Evolutionary conservation across 2,888 invertebrate species (phyloP).

Genomic region (Drosophila limbata): DNA sequence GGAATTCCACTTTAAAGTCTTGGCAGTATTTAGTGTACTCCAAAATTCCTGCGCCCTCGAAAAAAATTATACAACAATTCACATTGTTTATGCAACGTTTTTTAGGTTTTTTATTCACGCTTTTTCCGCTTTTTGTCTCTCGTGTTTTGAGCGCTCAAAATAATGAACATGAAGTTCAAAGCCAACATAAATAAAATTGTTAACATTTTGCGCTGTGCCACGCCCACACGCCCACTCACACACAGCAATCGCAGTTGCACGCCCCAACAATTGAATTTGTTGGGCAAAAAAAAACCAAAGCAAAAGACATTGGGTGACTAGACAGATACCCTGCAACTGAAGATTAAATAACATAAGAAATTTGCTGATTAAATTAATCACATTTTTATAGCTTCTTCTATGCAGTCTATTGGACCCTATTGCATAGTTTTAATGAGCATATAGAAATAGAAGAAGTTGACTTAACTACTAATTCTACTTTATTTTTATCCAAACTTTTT

Average conservation of each 20-base stretch:
- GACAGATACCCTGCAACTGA: not conserved
- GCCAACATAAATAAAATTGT: conserved; percentile 81
- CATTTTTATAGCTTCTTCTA: not conserved
- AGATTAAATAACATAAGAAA: not conserved
- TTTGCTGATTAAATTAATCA: not conserved
- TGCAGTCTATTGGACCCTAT: no score
- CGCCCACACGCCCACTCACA: conserved; percentile 35
- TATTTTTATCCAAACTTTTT: no score
- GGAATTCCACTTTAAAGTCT: conserved; percentile 35
- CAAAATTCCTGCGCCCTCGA: conserved; percentile 6
- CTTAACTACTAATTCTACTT: no score
- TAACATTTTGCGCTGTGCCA: conserved; percentile 67
- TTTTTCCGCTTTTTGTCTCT: conserved; percentile 25
- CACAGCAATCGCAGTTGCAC: conserved; percentile 41
- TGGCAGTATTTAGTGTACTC: conserved; percentile 9
- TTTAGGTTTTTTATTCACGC: conserved; percentile 15
- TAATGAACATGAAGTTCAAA: conserved; percentile 78
- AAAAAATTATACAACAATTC: conserved; percentile 42
- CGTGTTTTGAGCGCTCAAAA: conserved; percentile 52
- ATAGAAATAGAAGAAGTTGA: no score
- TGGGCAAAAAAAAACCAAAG: conserved; percentile 28
- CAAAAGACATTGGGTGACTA: not conserved
- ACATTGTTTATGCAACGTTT: conserved; percentile 28
- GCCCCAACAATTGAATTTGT: conserved; percentile 76
- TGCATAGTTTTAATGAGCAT: no score